phyloP scores from a whole-genome alignment of 2,888 invertebrate species.

The Glyphotaelius pellucidus region DNA sequence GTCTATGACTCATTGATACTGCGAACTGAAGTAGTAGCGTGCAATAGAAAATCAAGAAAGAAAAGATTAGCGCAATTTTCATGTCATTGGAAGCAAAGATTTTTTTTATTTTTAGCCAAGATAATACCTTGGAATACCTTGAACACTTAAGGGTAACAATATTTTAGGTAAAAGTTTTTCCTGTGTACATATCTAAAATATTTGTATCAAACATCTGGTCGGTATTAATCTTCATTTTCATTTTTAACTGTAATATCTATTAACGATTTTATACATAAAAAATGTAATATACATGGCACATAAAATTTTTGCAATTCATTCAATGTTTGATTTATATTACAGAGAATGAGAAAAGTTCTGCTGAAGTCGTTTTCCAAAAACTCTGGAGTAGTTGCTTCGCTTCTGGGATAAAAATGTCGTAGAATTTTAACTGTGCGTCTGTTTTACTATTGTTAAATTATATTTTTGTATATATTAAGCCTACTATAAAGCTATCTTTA shows the following conservation, averaged over 20 bases:
- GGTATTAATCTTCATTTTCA: neutral
- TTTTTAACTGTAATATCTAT: neutral
- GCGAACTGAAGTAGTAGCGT: neutral
- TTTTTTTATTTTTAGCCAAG: neutral
- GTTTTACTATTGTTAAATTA: neutral
- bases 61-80: neutral
- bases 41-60: neutral
- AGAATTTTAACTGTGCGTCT: neutral
- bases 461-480: neutral
- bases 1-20: no score
- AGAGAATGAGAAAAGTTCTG: neutral
- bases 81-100: neutral
- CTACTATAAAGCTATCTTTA: neutral
- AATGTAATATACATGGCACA: neutral
- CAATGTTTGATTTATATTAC: neutral
- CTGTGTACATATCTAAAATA: neutral
- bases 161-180: neutral
- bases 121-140: no score
- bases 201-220: neutral
- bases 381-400: conserved; percentile 32
- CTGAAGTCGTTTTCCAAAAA: neutral
- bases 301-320: neutral
- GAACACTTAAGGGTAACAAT: no score
- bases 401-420: conserved; percentile 32
- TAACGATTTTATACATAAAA: neutral